Conservation (phyloP, 1,140 invertebrate genomes). For the roundworm (Caenorhabditis elegans) region DNA sequence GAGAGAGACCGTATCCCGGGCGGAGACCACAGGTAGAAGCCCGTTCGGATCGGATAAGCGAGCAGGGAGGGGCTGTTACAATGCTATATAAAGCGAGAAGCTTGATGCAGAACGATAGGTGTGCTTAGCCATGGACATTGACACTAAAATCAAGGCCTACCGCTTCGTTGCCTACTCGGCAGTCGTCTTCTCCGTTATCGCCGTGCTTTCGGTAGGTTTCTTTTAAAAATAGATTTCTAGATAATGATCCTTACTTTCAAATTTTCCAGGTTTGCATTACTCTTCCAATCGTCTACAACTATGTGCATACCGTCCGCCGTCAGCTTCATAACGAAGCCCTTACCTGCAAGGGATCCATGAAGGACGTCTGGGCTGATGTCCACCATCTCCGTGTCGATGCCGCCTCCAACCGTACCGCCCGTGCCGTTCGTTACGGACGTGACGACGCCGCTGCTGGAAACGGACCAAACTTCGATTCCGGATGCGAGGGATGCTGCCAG, state of each 20-base stretch:
- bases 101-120: background rate
- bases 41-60: conserved; percentile 1
- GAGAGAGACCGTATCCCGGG: too few relatives aligned
- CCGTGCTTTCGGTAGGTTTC: background rate
- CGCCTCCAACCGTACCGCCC: conserved; percentile 35
- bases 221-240: background rate
- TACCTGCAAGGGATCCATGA: conserved; percentile 33
- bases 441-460: conserved; percentile 19
- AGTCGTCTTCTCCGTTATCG: conserved; percentile 23
- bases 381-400: conserved; percentile 21
- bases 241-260: too few relatives aligned
- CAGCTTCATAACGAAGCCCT: conserved; percentile 36
- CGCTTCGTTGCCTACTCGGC: conserved; percentile 50
- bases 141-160: conserved; percentile 46
- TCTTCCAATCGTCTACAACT: conserved; percentile 39
- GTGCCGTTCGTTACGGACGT: conserved; percentile 29
- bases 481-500: conserved; percentile 37
- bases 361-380: conserved; percentile 30
- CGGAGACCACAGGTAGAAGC: background rate
- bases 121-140: conserved; percentile 28
- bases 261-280: conserved; percentile 27
- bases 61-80: background rate
- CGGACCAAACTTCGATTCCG: conserved; percentile 35
- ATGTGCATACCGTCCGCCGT: conserved; percentile 9
- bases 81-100: background rate